Evolutionary conservation across 2,888 invertebrate genomes (phyloP).

Genomic region (Philhelius pedissequus): DNA sequence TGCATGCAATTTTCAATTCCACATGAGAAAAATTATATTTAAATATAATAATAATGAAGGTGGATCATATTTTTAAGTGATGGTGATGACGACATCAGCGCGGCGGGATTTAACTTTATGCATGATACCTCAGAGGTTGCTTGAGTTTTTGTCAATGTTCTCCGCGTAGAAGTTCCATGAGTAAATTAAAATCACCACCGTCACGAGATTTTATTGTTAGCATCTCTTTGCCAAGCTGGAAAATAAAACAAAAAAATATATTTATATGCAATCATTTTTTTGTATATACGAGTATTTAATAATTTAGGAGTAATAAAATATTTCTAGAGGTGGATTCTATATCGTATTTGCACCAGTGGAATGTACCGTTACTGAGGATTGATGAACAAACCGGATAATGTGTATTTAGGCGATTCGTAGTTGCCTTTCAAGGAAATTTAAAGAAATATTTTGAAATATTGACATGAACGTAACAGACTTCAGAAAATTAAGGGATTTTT

Average conservation of each 20-base stretch:
- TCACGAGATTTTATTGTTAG: slow-evolving; percentile 92
- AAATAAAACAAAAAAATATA: not conserved
- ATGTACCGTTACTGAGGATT: no score
- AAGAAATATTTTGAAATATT: no score
- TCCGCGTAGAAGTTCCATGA: slow-evolving; percentile 96
- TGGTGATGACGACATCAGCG: not conserved
- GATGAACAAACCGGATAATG: no score
- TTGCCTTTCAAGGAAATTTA: no score
- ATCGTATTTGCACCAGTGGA: no score
- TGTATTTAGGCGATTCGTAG: no score
- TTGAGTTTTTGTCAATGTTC: slow-evolving; percentile 85
- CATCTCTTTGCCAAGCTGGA: slow-evolving; percentile 94
- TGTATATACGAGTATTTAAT: no score
- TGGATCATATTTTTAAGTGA: slow-evolving; percentile 10
- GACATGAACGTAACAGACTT: no score
- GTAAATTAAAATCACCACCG: slow-evolving; percentile 94
- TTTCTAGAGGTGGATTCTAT: no score
- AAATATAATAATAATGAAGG: not conserved
- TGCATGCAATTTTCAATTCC: slow-evolving; percentile 40
- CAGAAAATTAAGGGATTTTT: no score
- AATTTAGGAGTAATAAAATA: no score
- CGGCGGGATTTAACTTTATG: slow-evolving; percentile 53
- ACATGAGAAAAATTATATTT: slow-evolving; percentile 2
- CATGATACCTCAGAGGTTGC: slow-evolving; percentile 47
- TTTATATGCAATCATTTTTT: no score